Evolutionary conservation across 1,140 invertebrate genomes (phyloP).

Genomic region (Lucilia sericata): DNA sequence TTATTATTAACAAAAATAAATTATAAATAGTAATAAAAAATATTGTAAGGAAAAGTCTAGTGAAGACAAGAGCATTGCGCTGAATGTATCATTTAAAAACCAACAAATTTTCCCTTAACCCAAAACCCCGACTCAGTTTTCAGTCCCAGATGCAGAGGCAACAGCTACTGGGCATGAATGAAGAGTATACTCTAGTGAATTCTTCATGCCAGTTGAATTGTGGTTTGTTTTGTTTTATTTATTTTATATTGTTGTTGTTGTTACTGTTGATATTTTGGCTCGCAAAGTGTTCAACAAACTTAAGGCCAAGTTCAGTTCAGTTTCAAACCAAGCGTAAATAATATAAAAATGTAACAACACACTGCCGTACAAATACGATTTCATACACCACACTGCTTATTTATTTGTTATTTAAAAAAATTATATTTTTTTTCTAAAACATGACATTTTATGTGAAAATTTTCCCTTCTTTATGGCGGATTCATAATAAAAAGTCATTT

Average conservation of each 20-base stretch:
- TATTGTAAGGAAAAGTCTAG: no score
- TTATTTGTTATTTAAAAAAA: background rate
- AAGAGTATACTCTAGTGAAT: background rate
- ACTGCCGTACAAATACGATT: background rate
- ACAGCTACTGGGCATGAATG: background rate
- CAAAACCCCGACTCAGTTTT: background rate
- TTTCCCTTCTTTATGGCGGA: background rate
- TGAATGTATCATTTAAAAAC: no score
- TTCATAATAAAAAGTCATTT: constrained; percentile 16
- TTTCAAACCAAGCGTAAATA: constrained; percentile 19
- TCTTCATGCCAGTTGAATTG: background rate
- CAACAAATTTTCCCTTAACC: background rate
- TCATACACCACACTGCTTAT: background rate
- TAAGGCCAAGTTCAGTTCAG: constrained; percentile 15
- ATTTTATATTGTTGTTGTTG: no score
- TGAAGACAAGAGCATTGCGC: no score
- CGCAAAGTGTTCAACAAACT: background rate
- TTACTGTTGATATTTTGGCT: background rate
- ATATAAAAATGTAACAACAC: constrained; percentile 15
- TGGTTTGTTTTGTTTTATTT: no score
- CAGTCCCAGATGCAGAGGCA: background rate
- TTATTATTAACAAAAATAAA: background rate
- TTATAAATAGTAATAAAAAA: no score
- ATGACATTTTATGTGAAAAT: constrained; percentile 23
- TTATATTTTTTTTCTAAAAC: background rate